Evolutionary conservation across 2,113 vertebrate species (phyloP), one percentile per base, ranked within the genome.

Genomic region (Crotalus horridus): DNA sequence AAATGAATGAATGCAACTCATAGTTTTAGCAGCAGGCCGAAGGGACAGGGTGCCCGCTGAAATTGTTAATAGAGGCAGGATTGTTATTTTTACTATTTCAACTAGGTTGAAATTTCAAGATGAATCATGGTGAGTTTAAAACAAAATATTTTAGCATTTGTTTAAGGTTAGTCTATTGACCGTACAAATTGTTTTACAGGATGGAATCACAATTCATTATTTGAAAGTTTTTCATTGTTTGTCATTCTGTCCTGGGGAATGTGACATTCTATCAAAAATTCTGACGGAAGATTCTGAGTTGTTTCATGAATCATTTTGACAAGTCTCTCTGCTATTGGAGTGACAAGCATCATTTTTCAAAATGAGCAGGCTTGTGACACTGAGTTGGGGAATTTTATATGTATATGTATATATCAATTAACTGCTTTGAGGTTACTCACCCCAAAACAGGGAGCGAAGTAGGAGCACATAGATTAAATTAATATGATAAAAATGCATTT

Each of bases 281-380:
- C 90, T 54, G 69, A 33, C 8, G 85, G 92, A 85, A 93, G 91
- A 94, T 90, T 74, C 89, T 46, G 64, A 92, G 51, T 92, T 81
- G 2, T 59, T 43, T 91, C 91, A 93, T 93, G 90, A 96, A 96
- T 94, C 86, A 93, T 94, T 95, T 87, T 93, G 89, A 93, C 55
- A 93, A 64, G 53, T 93, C n/a, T 87, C 89, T 46, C 89, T 93
- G 56, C 85, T 94, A 92, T 90, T 91, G 92, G 59, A 91, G 91
- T 91, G 61, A 46, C 91, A 93, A 56, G 56, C 10, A 91, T 91
- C 92, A 23, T 91, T 88, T 58, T 58, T 92, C 91, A 91, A 91
- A 39, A 64, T 74, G 92, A 95, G 90, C n/a, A 89, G 91, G 93
- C 90, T 91, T 13, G 6, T 51, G 88, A 87, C 12, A 13, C 48